Conservation (phyloP, 92 coral and sea anemone species). For the Diadumene lineata region DNA sequence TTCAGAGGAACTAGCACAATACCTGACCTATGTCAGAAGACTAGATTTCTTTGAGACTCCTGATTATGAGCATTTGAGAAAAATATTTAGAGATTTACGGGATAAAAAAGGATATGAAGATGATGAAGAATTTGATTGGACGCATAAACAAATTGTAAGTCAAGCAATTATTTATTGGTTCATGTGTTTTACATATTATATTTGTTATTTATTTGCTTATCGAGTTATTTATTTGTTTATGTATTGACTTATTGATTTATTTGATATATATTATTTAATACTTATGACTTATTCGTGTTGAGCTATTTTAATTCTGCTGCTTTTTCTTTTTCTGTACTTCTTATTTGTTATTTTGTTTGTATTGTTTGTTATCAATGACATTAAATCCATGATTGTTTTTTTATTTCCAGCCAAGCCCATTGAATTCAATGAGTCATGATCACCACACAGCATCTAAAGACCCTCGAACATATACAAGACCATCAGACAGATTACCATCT, state of each 20-base stretch:
- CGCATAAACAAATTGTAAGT: conserved; percentile 80
- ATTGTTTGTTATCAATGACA: too few relatives aligned
- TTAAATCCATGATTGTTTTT: neutral
- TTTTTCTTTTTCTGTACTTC: too few relatives aligned
- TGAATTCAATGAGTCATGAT: conserved; percentile 69
- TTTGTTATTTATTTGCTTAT: too few relatives aligned
- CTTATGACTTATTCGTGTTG: too few relatives aligned
- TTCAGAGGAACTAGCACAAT: conserved; percentile 97
- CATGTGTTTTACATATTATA: too few relatives aligned
- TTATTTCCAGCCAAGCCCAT: conserved; percentile 56
- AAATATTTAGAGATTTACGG: conserved; percentile 84
- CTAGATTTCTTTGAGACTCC: conserved; percentile 99
- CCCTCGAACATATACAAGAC: conserved; percentile 58
- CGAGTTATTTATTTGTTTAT: too few relatives aligned
- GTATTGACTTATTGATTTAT: too few relatives aligned
- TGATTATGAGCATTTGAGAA: conserved; percentile 94
- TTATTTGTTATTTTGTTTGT: too few relatives aligned
- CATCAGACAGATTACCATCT: conserved; percentile 64
- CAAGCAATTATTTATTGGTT: neutral
- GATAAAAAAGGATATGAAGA: conserved; percentile 88
- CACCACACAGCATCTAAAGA: conserved; percentile 60
- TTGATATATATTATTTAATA: too few relatives aligned
- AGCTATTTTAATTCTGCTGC: too few relatives aligned
- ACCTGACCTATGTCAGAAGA: conserved; percentile 95
- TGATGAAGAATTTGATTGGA: conserved; percentile 99